phyloP scores from a whole-genome alignment of 2,888 invertebrate genomes.

The Cantharis nigra region DNA sequence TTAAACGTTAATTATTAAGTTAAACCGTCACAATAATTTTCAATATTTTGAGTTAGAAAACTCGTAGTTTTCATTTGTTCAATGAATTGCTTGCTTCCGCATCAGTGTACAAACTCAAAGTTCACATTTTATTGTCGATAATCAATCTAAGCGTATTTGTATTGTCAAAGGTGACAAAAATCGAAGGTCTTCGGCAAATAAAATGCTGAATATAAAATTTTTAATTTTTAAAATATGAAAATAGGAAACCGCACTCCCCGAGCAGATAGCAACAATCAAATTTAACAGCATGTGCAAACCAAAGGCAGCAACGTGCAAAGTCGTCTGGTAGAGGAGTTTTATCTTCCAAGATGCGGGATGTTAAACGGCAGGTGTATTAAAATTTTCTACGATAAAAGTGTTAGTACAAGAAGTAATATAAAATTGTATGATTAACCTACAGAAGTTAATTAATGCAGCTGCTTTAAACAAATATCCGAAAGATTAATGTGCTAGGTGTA shows the following conservation, averaged over 20 bases:
- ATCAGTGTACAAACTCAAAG: background rate
- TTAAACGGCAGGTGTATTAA: conserved; percentile 18
- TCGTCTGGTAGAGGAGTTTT: background rate
- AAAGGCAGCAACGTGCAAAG: conserved; percentile 4
- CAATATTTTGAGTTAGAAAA: background rate
- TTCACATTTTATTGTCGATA: background rate
- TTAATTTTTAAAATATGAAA: background rate
- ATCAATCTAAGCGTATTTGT: background rate
- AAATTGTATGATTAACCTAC: conserved; percentile 24
- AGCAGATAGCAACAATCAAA: background rate
- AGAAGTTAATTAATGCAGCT: conserved; percentile 6
- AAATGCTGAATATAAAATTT: background rate
- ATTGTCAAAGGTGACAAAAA: background rate
- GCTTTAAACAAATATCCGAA: background rate
- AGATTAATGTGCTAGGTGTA: background rate
- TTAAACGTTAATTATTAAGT: background rate
- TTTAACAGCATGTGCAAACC: too few relatives aligned
- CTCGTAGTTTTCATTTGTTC: background rate
- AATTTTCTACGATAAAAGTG: conserved; percentile 2
- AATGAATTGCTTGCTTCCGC: background rate
- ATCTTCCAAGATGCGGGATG: conserved; percentile 23
- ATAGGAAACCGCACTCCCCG: background rate
- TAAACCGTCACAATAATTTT: background rate
- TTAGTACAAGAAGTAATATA: conserved; percentile 2
- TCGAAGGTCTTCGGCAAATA: background rate